Percentiles rank a stretch among this genome's conserved stretches.
Conservation (phyloP, 2,113 vertebrate species). For the Pterocles orientalis region DNA sequence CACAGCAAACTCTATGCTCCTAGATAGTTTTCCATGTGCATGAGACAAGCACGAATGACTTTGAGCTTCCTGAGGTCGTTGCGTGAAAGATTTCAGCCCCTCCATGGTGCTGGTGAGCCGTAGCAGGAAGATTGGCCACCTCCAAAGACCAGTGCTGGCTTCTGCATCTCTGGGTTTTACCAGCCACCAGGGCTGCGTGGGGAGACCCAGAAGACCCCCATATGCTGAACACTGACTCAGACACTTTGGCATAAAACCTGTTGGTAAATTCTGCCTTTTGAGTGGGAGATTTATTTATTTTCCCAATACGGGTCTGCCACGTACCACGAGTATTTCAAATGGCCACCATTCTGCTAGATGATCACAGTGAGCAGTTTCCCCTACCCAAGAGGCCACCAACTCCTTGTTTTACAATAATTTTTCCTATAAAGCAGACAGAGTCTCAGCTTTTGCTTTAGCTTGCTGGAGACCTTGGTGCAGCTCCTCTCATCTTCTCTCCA, state of each 20-base stretch:
- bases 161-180: not conserved
- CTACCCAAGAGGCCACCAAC: not conserved
- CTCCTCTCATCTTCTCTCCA: not conserved
- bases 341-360: not conserved
- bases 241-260: not conserved
- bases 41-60: not conserved
- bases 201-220: not conserved
- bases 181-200: fast-evolving
- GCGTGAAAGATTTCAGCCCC: not conserved
- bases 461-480: not conserved
- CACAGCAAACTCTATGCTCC: not conserved
- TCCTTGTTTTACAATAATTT: not conserved
- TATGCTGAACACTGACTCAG: not conserved
- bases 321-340: not conserved
- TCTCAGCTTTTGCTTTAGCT: not conserved
- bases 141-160: not conserved
- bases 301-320: fast-evolving
- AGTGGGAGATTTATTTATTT: not conserved
- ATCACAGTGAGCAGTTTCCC: not conserved
- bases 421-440: not conserved
- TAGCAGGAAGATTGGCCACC: not conserved
- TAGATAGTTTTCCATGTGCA: not conserved
- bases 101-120: not conserved
- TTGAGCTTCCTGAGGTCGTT: not conserved
- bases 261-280: not conserved